Evolutionary conservation across 1,140 invertebrate genomes (phyloP), one percentile per base, ranked within the genome.

Genomic region (Pseudobourletiella spinata): DNA sequence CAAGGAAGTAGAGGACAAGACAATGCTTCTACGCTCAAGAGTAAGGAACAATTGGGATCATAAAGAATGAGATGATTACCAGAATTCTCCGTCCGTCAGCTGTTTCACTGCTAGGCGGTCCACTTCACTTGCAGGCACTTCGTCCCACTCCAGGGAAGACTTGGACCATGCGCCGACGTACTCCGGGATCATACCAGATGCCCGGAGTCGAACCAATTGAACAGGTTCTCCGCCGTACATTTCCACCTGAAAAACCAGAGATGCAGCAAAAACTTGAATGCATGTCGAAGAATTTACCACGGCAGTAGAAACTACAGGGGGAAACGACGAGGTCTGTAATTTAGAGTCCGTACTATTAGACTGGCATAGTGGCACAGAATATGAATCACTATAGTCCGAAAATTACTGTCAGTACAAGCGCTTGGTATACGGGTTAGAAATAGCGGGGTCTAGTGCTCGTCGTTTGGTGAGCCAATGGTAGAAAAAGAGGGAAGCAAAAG

Each of bases 81-180:
- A 93, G 74, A 92, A 92, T 76, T 90, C 87, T 29, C 88, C 88
- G 68, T 87, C 83, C 8, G 79, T 77, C 71, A 84, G 79, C 66
- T 85, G 83, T 48, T 80, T 77, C 3, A 83, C 74, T 44, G 82
- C 80, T 1, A 92, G 75, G 44, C 87, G 78, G 64, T 89, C 84
- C 44, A 83, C 80, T 73, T 91, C 88, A 30, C 82, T 78, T 3
- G 80, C 76, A 2, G 84, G 80, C 4, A 91, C 80, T 58, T 86
- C 83, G 46, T 88, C 85, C 86, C 87, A 90, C 64, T 88, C 84
- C 24, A 81, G 77, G 1, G 84, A 81, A 51, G 82, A 80, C 29
- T 81, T 75, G 1, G 84, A 81, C 86, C 86, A 88, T 25, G 84
- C 80, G 2, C 86, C 86, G 18, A 82, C 76, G 66, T 87, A 88